phyloP scores from a whole-genome alignment of 2,888 invertebrate species.

The Saturnia japonica region DNA sequence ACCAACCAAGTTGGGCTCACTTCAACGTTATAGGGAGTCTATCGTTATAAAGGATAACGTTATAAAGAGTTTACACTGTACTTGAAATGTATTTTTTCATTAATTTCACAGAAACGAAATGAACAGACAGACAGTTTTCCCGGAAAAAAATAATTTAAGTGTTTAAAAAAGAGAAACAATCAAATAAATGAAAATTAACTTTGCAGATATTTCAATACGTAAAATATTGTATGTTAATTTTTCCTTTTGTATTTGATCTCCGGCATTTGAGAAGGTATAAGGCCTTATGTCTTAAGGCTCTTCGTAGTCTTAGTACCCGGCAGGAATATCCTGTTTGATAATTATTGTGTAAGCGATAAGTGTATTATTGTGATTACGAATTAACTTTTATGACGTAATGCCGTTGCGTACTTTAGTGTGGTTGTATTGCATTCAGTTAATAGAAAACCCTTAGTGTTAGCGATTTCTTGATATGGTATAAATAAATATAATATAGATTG shows the following conservation, averaged over 20 bases:
- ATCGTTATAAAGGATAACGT: too few relatives aligned
- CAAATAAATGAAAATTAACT: background rate
- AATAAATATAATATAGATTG: conserved; percentile 7
- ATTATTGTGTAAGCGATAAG: too few relatives aligned
- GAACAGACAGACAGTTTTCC: background rate
- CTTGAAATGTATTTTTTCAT: background rate
- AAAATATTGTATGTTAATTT: background rate
- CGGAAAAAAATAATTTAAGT: too few relatives aligned
- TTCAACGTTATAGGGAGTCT: too few relatives aligned
- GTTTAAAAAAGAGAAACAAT: too few relatives aligned
- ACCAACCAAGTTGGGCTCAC: too few relatives aligned
- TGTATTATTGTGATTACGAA: too few relatives aligned
- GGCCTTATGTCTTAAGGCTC: background rate
- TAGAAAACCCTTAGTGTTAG: conserved; percentile 55
- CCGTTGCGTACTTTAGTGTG: conserved; percentile 62
- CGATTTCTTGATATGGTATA: conserved; percentile 30
- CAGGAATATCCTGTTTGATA: conserved; percentile 26
- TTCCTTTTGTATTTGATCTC: background rate
- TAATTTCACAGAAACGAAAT: background rate
- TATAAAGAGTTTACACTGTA: too few relatives aligned
- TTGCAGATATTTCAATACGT: background rate
- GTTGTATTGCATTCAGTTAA: conserved; percentile 52
- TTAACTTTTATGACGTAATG: conserved; percentile 34
- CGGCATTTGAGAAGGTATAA: background rate
- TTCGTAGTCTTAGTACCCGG: background rate